Conservation (phyloP, 2,113 vertebrate species). For the Glaucidium brasilianum region DNA sequence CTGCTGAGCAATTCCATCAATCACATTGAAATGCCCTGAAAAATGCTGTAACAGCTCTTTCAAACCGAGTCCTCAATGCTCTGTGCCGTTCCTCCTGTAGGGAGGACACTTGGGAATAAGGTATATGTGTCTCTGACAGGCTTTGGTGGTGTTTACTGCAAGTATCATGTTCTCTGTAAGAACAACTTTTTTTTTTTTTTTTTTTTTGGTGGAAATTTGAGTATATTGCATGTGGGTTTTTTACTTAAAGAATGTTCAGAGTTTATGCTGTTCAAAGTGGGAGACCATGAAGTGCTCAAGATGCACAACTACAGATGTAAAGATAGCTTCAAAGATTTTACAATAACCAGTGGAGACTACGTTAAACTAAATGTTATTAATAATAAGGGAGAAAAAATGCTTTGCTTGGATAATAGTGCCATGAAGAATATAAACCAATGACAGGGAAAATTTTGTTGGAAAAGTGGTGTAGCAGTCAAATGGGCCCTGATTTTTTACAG, state of each 20-base stretch:
- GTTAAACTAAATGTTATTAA: background rate
- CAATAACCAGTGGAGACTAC: background rate
- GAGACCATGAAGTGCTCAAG: background rate
- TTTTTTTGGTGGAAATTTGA: background rate
- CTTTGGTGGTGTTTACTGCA: background rate
- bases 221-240: background rate
- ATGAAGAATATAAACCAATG: background rate
- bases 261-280: background rate
- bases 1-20: background rate
- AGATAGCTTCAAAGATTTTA: background rate
- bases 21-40: background rate
- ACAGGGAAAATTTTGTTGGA: background rate
- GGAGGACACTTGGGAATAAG: background rate
- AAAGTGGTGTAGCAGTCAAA: background rate
- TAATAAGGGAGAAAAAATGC: background rate
- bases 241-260: background rate
- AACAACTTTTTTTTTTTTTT: background rate
- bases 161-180: background rate
- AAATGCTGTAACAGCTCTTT: background rate
- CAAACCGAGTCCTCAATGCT: background rate
- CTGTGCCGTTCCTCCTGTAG: background rate
- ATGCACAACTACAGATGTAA: background rate
- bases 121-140: background rate
- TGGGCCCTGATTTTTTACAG: background rate
- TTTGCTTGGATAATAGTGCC: background rate